phyloP scores from a whole-genome alignment of 2,888 invertebrate species.

The Tuta absoluta region DNA sequence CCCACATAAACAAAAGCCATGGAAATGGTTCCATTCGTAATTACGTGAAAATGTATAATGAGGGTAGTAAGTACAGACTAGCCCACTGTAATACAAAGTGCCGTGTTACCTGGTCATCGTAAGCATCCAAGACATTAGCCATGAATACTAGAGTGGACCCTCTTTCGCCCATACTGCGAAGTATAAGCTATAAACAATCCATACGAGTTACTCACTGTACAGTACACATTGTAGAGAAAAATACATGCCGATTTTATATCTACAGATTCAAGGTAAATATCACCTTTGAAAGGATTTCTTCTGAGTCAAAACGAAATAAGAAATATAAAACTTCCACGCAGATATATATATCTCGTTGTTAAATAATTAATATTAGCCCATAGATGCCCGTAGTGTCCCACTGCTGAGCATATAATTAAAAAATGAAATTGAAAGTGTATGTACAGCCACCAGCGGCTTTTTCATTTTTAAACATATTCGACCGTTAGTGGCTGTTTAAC shows the following conservation, averaged over 20 bases:
- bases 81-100: slow-evolving; percentile 39
- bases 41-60: slow-evolving; percentile 42
- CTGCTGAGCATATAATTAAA: too few relatives aligned
- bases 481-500: too few relatives aligned
- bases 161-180: slow-evolving; percentile 77
- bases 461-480: too few relatives aligned
- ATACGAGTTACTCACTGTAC: slow-evolving; percentile 31
- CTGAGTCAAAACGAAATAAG: too few relatives aligned
- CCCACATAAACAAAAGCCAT: slow-evolving; percentile 54
- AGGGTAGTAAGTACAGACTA: slow-evolving; percentile 35
- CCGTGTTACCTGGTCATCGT: slow-evolving; percentile 61
- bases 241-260: not conserved
- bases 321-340: too few relatives aligned
- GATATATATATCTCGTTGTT: too few relatives aligned
- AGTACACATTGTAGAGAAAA: not conserved
- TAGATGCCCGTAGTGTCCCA: too few relatives aligned
- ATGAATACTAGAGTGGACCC: slow-evolving; percentile 75
- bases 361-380: too few relatives aligned
- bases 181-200: slow-evolving; percentile 71
- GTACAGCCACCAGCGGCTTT: too few relatives aligned
- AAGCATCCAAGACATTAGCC: slow-evolving; percentile 68
- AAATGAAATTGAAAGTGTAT: too few relatives aligned
- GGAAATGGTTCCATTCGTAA: slow-evolving; percentile 33
- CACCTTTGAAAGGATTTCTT: too few relatives aligned
- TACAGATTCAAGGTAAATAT: too few relatives aligned